Conservation (phyloP, 2,797 vertebrate species). For the Sebastes iracundus region DNA sequence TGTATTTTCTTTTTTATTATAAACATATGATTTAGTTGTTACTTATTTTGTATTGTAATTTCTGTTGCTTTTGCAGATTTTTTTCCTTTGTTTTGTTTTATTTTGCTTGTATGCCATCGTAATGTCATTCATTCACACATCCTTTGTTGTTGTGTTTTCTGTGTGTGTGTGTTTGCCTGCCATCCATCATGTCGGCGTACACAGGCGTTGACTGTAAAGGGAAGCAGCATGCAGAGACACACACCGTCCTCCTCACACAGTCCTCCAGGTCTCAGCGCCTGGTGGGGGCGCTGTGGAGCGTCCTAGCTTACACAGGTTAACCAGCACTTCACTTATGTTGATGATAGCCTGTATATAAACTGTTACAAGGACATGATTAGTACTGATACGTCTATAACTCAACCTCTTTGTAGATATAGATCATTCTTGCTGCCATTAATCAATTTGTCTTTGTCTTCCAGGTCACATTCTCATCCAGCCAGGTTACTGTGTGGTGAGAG, state of each 20-base stretch:
- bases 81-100: background rate
- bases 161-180: slow-evolving; percentile 21
- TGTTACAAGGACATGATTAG: background rate
- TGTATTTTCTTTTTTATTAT: background rate
- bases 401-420: background rate
- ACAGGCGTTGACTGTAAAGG: slow-evolving; percentile 94
- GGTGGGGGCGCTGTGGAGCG: slow-evolving; percentile 83
- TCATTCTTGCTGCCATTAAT: background rate
- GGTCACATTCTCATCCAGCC: slow-evolving; percentile 71
- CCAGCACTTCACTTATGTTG: slow-evolving; percentile 28
- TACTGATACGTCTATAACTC: background rate
- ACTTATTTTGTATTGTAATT: background rate
- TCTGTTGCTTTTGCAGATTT: slow-evolving; percentile 1
- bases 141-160: slow-evolving; percentile 36
- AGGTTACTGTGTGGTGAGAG: slow-evolving; percentile 81
- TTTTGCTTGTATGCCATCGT: background rate
- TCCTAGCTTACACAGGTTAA: slow-evolving; percentile 90
- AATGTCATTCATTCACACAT: slow-evolving; percentile 10
- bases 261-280: slow-evolving; percentile 78
- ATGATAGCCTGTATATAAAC: background rate
- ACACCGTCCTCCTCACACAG: slow-evolving; percentile 78
- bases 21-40: background rate
- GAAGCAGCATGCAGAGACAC: slow-evolving; percentile 87
- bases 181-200: slow-evolving; percentile 39
- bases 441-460: slow-evolving; percentile 21